A percentile compares a stretch with the other conserved stretches of the same genome.
Conservation (phyloP, 2,888 invertebrate genomes). For the Hirudinaria manillensis region DNA sequence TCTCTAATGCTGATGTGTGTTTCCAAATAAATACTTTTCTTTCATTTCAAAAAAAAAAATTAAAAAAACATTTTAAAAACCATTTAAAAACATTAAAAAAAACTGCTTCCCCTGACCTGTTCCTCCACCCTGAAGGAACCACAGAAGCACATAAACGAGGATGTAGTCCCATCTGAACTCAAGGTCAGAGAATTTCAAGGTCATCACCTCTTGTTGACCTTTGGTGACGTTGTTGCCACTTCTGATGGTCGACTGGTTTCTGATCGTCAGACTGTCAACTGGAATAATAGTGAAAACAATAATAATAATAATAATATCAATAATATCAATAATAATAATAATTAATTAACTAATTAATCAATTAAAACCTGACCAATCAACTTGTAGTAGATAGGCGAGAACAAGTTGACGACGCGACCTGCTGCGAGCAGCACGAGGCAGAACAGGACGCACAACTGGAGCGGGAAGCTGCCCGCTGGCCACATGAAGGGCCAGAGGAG, state of each 20-base stretch:
- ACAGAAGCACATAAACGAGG: conserved; percentile 75
- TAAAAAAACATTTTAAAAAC: too few relatives aligned
- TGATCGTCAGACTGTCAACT: conserved; percentile 72
- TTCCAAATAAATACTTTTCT: too few relatives aligned
- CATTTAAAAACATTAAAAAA: too few relatives aligned
- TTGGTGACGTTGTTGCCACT: neutral
- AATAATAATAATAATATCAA: neutral
- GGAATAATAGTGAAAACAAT: conserved; percentile 45
- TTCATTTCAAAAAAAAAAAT: too few relatives aligned
- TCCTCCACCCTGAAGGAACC: conserved; percentile 83
- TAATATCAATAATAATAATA: neutral
- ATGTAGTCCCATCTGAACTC: conserved; percentile 83
- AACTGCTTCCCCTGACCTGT: too few relatives aligned
- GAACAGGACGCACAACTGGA: conserved; percentile 70
- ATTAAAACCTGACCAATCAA: conserved; percentile 69
- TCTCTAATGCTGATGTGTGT: too few relatives aligned
- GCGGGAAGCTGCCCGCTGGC: conserved; percentile 65
- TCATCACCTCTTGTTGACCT: neutral
- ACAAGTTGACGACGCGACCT: conserved; percentile 81
- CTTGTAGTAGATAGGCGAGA: conserved; percentile 86
- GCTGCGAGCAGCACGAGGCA: conserved; percentile 71
- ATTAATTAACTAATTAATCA: neutral
- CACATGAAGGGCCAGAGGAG: conserved; percentile 83
- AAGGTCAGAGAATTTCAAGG: conserved; percentile 34
- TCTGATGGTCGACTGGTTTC: neutral